These are phyloP conservation scores for Spicauda simplicius DNA, from an alignment of 2,888 invertebrate species.

Conservation along the genomic window DNA sequence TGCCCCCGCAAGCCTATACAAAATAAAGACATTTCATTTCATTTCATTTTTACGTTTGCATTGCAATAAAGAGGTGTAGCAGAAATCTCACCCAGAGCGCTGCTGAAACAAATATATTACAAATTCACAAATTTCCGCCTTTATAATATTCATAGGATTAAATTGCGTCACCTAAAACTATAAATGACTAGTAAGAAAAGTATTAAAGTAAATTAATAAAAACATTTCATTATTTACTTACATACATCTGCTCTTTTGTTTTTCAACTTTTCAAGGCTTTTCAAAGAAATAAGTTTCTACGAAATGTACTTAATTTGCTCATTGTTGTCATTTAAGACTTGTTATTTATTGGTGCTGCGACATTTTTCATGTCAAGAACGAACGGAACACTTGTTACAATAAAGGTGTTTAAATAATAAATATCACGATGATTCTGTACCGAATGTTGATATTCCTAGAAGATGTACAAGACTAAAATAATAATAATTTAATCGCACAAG, in stretches of 20 bases:
- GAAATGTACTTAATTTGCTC: constrained; percentile 20
- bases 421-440: not conserved
- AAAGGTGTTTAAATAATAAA: constrained; percentile 11
- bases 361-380: constrained; percentile 28
- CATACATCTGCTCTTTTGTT: constrained; percentile 21
- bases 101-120: no score
- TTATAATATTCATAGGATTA: not conserved
- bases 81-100: no score
- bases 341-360: constrained; percentile 8
- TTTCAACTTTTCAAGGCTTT: constrained; percentile 20
- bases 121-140: no score
- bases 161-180: constrained; percentile 14
- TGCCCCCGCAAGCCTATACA: no score
- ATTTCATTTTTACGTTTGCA: no score
- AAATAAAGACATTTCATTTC: no score
- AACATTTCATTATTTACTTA: not conserved
- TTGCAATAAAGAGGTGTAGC: no score
- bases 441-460: not conserved
- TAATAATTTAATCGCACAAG: no score
- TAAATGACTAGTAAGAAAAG: constrained; percentile 13
- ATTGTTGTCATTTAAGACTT: constrained; percentile 9
- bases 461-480: no score
- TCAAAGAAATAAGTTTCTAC: constrained; percentile 15
- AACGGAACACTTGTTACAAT: constrained; percentile 25
- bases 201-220: not conserved